Evolutionary conservation across 2,888 invertebrate species (phyloP).

Genomic region (Seira musarum): DNA sequence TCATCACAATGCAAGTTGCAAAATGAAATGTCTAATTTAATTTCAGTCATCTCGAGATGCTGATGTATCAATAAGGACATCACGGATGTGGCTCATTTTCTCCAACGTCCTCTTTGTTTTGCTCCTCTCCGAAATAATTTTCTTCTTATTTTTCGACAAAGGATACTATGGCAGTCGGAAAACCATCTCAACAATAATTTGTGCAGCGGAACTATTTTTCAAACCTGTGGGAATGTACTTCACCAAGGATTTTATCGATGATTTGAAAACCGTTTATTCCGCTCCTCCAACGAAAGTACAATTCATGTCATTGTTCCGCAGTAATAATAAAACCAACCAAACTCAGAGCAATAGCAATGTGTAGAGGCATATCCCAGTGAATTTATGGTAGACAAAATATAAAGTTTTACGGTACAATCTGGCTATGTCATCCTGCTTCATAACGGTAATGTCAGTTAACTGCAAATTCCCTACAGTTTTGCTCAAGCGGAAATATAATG

Average conservation of each 20-base stretch:
- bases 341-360: slow-evolving; percentile 5
- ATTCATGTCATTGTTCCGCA: slow-evolving; percentile 40
- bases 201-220: slow-evolving; percentile 51
- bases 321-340: slow-evolving; percentile 33
- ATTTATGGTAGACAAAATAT: no score
- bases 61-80: slow-evolving; percentile 30
- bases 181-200: slow-evolving; percentile 40
- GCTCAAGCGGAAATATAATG: no score
- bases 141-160: slow-evolving; percentile 54
- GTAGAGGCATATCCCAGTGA: no score
- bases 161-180: slow-evolving; percentile 38
- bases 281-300: slow-evolving; percentile 54
- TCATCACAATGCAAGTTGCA: no score
- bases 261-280: slow-evolving; percentile 50
- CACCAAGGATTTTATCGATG: slow-evolving; percentile 57
- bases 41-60: slow-evolving; percentile 45
- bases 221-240: slow-evolving; percentile 59
- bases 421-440: no score
- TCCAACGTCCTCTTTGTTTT: slow-evolving; percentile 53
- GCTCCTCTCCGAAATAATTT: slow-evolving; percentile 56
- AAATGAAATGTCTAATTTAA: background rate
- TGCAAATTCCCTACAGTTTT: no score
- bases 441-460: no score
- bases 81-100: slow-evolving; percentile 50
- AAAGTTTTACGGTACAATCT: no score